Base-by-base conservation (phyloP, 2,888 invertebrate species). In the Saturnia pavonia region DNA sequence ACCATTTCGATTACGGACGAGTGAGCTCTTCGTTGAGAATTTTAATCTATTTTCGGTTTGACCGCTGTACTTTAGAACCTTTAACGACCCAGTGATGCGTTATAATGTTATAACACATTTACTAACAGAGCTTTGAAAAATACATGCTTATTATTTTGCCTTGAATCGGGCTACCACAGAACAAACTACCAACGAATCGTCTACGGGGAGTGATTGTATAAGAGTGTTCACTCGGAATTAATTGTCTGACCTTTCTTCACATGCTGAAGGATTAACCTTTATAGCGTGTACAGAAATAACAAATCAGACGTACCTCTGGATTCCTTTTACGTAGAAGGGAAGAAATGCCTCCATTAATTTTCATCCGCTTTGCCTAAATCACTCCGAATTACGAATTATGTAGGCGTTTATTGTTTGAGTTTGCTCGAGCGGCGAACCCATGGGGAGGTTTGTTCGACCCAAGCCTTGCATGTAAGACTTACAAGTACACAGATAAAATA, bases 31-130 rank as follows among this genome's bases (percentile, higher is more conserved):
- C 78, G 82, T 83, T 77, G 77, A 82, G 82, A 84, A 83, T 86
- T 88, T 85, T 78, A 76, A 79, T 82, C 82, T 87, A 87, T 88
- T 87, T 87, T 86, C 82, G 75, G 78, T 80, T 83, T 85, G 84
- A 84, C 84, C 85, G 84, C 79, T 78, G 77, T 73, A 71, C 79
- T 78, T 77, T 73, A 70, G 77, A 77, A 72, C 81, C 81, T 82
- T 84, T 79, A 82, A 80, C 80, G 75, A 81, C 72, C 78, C 85
- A 82, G 76, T 84, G 85, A 85, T 77, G 80, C 80, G 81, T 72
- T 78, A 76, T 79, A 80, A 81, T 76, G 72, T 69, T 74, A 69
- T 77, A 74, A 74, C 70, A 66, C 42, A 54, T 45, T 54, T 54
- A 27, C 54, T 66, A 48, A 27, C 42, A 16, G 43, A 12, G 40